Conservation (phyloP, 2,113 vertebrate species). For the Speoplatyrhinus poulsoni region DNA sequence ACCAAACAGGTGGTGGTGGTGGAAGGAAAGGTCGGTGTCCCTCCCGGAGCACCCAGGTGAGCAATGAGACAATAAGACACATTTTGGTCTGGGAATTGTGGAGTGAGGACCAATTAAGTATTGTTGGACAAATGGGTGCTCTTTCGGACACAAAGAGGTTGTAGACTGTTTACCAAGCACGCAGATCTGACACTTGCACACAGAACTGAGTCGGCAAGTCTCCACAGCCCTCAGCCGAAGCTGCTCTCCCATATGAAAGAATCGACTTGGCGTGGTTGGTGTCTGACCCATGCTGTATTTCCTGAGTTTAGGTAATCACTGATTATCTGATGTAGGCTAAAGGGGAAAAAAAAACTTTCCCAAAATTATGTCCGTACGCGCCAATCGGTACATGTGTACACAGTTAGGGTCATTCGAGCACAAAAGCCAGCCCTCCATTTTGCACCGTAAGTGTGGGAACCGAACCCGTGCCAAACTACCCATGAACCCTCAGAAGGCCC, state of each 20-base stretch:
- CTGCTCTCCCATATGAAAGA: conserved; percentile 47
- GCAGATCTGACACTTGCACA: conserved; percentile 18
- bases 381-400: conserved; percentile 56
- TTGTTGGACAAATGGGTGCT: conserved; percentile 57
- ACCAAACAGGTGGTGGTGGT: conserved; percentile 61
- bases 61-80: conserved; percentile 47
- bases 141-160: conserved; percentile 60
- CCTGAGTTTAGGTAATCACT: conserved; percentile 72
- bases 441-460: conserved; percentile 70
- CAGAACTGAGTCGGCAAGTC: conserved; percentile 26
- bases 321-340: conserved; percentile 70
- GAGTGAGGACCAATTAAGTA: conserved; percentile 63
- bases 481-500: conserved; percentile 42
- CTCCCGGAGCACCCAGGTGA: conserved; percentile 63
- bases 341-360: conserved; percentile 33
- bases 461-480: conserved; percentile 53
- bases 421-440: conserved; percentile 56
- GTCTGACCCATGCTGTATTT: conserved; percentile 67
- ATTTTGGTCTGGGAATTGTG: conserved; percentile 30
- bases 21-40: conserved; percentile 50
- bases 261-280: conserved; percentile 35
- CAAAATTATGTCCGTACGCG: conserved; percentile 67
- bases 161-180: conserved; percentile 50
- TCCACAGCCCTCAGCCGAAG: conserved; percentile 37
- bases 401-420: conserved; percentile 48